Conservation (phyloP, 2,888 invertebrate species). For the Parascotia fuliginaria region DNA sequence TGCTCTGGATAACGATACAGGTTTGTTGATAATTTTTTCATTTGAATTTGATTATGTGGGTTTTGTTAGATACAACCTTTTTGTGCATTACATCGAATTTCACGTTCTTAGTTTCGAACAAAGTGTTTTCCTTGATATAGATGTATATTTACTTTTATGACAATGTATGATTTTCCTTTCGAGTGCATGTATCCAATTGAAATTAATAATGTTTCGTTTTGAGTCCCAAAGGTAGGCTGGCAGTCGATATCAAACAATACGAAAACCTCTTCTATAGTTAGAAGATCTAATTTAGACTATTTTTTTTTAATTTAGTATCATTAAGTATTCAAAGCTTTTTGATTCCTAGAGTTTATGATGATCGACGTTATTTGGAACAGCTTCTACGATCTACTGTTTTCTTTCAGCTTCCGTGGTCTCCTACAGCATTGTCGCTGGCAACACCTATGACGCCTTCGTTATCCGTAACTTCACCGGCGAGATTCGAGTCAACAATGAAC, state of each 20-base stretch:
- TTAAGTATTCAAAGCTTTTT: too few species aligned
- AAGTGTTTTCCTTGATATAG: too few species aligned
- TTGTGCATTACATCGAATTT: neutral
- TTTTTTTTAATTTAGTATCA: too few species aligned
- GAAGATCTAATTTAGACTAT: too few species aligned
- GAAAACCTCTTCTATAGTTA: too few species aligned
- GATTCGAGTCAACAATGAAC: slow-evolving; percentile 90
- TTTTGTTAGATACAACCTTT: neutral
- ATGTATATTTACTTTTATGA: neutral
- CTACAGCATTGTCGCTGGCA: slow-evolving; percentile 95
- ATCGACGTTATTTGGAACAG: too few species aligned
- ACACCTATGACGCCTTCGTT: slow-evolving; percentile 93
- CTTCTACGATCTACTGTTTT: too few species aligned
- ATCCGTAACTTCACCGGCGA: slow-evolving; percentile 95
- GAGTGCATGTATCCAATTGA: too few species aligned
- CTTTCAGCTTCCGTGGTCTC: slow-evolving; percentile 90
- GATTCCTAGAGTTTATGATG: neutral
- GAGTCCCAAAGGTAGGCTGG: too few species aligned
- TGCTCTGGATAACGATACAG: slow-evolving; percentile 94
- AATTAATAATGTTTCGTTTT: too few species aligned
- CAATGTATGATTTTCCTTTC: neutral
- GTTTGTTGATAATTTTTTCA: slow-evolving; percentile 54
- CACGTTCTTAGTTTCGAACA: neutral
- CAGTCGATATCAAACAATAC: too few species aligned
- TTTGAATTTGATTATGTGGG: neutral